Evolutionary conservation across 2,888 invertebrate genomes (phyloP).

Genomic region (Dichetophora obliterata): DNA sequence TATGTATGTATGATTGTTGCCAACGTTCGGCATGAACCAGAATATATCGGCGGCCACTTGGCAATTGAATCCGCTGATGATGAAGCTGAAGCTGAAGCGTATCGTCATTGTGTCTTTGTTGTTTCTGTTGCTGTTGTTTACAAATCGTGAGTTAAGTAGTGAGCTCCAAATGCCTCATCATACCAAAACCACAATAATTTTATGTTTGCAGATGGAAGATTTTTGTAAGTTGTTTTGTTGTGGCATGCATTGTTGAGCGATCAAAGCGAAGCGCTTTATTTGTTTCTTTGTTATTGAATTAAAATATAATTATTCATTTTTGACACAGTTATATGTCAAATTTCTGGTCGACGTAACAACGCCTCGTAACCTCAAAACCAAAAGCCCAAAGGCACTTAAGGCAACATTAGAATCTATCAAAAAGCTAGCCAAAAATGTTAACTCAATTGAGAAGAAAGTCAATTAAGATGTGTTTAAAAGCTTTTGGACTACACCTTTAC

Average conservation of each 20-base stretch:
- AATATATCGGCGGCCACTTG: slow-evolving; percentile 20
- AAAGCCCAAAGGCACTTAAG: too few species aligned
- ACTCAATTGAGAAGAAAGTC: too few species aligned
- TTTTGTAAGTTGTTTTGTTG: slow-evolving; percentile 48
- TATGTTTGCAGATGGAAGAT: slow-evolving; percentile 53
- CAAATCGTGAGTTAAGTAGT: slow-evolving; percentile 63
- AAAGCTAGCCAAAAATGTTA: too few species aligned
- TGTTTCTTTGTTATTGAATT: slow-evolving; percentile 59
- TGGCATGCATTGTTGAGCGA: slow-evolving; percentile 65
- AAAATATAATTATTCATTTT: slow-evolving; percentile 64
- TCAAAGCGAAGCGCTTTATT: slow-evolving; percentile 65
- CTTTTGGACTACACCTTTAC: too few species aligned
- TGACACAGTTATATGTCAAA: slow-evolving; percentile 55
- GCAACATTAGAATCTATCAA: too few species aligned
- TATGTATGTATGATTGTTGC: slow-evolving; percentile 1
- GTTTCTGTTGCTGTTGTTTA: slow-evolving; percentile 57
- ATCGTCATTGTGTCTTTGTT: slow-evolving; percentile 32
- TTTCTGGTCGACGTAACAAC: slow-evolving; percentile 11
- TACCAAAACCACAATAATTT: slow-evolving; percentile 30
- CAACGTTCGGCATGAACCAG: not conserved
- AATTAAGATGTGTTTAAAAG: too few species aligned
- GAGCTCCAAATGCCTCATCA: slow-evolving; percentile 48
- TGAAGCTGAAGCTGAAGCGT: slow-evolving; percentile 24
- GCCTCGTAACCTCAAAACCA: too few species aligned
- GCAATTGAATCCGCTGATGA: slow-evolving; percentile 19